Evolutionary conservation across 2,113 vertebrate species (phyloP).

Genomic region (Oxyura jamaicensis): DNA sequence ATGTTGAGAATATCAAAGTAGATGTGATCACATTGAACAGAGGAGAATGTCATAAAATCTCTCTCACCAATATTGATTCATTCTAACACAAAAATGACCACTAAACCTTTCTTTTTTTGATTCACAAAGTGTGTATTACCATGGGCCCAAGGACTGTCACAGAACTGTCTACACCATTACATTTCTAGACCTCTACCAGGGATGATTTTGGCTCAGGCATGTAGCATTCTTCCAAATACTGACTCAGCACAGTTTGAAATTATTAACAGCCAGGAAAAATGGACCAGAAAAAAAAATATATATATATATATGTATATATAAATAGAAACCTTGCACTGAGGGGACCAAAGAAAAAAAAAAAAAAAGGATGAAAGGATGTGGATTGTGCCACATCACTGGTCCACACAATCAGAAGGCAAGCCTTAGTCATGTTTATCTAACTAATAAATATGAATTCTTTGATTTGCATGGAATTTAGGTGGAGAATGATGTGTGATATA

Average conservation of each 20-base stretch:
- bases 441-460: neutral
- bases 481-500: neutral
- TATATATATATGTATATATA: too few relatives aligned
- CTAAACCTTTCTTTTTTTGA: neutral
- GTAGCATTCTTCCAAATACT: neutral
- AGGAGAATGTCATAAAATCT: neutral
- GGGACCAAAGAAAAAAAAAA: neutral
- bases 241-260: neutral
- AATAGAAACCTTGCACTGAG: neutral
- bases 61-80: neutral
- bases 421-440: neutral
- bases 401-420: neutral
- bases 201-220: neutral
- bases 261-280: accelerated
- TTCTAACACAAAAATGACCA: neutral
- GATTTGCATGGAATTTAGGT: neutral
- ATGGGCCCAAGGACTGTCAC: accelerated
- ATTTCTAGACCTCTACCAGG: neutral
- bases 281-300: neutral
- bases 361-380: too few relatives aligned
- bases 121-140: neutral
- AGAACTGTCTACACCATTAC: neutral
- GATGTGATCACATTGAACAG: neutral
- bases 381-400: neutral
- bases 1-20: neutral